Base-by-base conservation (phyloP, 2,888 invertebrate genomes). In the Baccha elongata region DNA sequence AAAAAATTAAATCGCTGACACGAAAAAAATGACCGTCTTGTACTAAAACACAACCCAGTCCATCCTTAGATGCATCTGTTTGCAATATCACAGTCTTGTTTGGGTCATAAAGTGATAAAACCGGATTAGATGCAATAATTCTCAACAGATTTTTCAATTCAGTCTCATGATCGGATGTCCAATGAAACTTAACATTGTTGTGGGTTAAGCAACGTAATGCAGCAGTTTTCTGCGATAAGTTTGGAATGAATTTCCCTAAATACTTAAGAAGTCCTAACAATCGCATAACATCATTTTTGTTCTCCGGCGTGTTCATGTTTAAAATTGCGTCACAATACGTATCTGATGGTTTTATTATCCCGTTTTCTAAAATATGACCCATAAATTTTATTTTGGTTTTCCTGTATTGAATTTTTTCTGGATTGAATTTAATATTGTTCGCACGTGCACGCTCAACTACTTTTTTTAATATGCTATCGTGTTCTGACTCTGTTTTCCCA, bases 11-110 rank as follows among this genome's bases (percentile, higher is more conserved):
- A 67, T 8, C 50, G 53, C 19, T 52, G 21, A 42, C 32, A 68
- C 3, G 87, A 87, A 79, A 87, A 88, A 4, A 86, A 19, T 85
- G 73, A 5, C 85, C 86, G n/a, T 88, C 75, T 79, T 90, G 89
- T 7, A 89, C 17, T 13, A 90, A 40, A 50, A 86, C 88, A 37
- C 86, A 87, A n/a, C 88, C 89, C 19, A 89, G 26, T 0, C 85
- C 85, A 71, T 80, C 76, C 58, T 84, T 85, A 1, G 85, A 86
- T 2, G 79, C 83, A 84, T 88, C 87, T 11, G 87, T 86, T 72
- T 88, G 87, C 60, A 89, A 85, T 32, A 84, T 85, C 23, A 89
- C 84, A 21, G 67, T 67, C 32, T 84, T 75, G 10, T 84, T 86
- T 13, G 78, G 73, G 65, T 85, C 84, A 78, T 74, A 85, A 0